Percentiles rank a stretch among this genome's conserved stretches.
Evolutionary conservation across 1,140 invertebrate species (phyloP).

Genomic region (Prorops nasuta): DNA sequence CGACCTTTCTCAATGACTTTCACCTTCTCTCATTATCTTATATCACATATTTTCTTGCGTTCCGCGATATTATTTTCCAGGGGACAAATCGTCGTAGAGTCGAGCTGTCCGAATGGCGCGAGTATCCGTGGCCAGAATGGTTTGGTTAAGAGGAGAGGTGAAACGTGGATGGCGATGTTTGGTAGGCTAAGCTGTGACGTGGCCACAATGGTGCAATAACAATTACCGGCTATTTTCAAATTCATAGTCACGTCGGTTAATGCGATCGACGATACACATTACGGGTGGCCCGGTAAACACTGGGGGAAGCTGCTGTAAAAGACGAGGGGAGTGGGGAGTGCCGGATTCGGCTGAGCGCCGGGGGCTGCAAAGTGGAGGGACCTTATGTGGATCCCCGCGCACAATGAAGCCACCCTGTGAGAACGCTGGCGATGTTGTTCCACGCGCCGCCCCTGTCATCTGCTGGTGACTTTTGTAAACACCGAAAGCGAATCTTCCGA

Average conservation of each 20-base stretch:
- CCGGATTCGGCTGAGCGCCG: slow-evolving; percentile 17
- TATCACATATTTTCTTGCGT: too few species aligned
- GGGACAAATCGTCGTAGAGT: too few species aligned
- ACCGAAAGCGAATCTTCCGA: slow-evolving; percentile 25
- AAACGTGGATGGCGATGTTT: too few species aligned
- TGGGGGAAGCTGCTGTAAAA: slow-evolving; percentile 20
- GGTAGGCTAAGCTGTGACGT: slow-evolving; percentile 5
- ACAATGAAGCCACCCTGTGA: slow-evolving; percentile 49
- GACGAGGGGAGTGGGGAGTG: slow-evolving; percentile 11
- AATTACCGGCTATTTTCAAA: slow-evolving; percentile 30
- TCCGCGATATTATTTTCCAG: too few species aligned
- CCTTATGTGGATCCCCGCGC: slow-evolving; percentile 17
- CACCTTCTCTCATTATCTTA: too few species aligned
- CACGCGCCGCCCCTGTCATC: slow-evolving; percentile 44
- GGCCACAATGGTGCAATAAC: slow-evolving; percentile 19
- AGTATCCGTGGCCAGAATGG: too few species aligned
- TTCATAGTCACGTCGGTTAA: slow-evolving; percentile 38
- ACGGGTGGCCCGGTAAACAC: slow-evolving; percentile 46
- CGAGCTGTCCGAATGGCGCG: too few species aligned
- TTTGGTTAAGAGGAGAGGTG: too few species aligned
- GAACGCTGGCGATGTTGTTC: slow-evolving; percentile 32
- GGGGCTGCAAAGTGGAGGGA: slow-evolving; percentile 21
- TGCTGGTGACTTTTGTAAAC: slow-evolving; percentile 56
- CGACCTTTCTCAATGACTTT: slow-evolving; percentile 19
- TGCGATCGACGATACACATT: slow-evolving; percentile 47